phyloP scores from a whole-genome alignment of 2,888 invertebrate genomes.

The Drosophila mulleri region DNA sequence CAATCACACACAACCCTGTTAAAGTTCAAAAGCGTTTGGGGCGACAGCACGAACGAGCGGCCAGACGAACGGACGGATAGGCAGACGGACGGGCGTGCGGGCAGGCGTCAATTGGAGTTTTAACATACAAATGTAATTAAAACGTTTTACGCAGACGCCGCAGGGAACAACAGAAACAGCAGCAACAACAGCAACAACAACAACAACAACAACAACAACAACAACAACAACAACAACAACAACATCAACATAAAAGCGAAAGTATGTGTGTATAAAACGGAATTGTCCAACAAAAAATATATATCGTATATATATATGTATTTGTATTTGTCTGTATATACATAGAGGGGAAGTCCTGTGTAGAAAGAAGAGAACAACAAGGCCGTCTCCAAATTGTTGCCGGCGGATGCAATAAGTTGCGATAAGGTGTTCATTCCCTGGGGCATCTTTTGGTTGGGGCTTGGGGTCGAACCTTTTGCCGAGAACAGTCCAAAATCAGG shows the following conservation, averaged over 20 bases:
- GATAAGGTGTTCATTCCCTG: slow-evolving; percentile 79
- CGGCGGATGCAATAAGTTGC: slow-evolving; percentile 81
- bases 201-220: slow-evolving; percentile 54
- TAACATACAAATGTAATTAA: slow-evolving; percentile 81
- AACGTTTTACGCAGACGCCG: slow-evolving; percentile 80
- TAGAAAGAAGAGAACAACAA: slow-evolving; percentile 46
- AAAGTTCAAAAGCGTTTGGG: slow-evolving; percentile 77
- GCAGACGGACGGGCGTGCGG: not conserved
- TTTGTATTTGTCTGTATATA: slow-evolving; percentile 5
- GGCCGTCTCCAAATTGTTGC: slow-evolving; percentile 78
- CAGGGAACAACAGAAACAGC: slow-evolving; percentile 54
- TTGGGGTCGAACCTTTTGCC: slow-evolving; percentile 33
- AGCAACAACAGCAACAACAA: slow-evolving; percentile 51
- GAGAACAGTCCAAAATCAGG: slow-evolving; percentile 76
- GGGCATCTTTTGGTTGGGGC: slow-evolving; percentile 58
- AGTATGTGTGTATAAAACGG: slow-evolving; percentile 45
- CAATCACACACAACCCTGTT: slow-evolving; percentile 50
- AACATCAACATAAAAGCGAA: slow-evolving; percentile 59
- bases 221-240: slow-evolving; percentile 44
- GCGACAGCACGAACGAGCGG: slow-evolving; percentile 15
- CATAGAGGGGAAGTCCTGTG: slow-evolving; percentile 50
- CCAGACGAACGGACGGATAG: slow-evolving; percentile 1
- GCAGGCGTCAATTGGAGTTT: slow-evolving; percentile 76
- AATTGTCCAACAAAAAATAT: slow-evolving; percentile 65
- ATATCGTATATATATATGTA: slow-evolving; percentile 1